phyloP scores from a whole-genome alignment of 2,797 vertebrate species.

The Chelonia mydas region DNA sequence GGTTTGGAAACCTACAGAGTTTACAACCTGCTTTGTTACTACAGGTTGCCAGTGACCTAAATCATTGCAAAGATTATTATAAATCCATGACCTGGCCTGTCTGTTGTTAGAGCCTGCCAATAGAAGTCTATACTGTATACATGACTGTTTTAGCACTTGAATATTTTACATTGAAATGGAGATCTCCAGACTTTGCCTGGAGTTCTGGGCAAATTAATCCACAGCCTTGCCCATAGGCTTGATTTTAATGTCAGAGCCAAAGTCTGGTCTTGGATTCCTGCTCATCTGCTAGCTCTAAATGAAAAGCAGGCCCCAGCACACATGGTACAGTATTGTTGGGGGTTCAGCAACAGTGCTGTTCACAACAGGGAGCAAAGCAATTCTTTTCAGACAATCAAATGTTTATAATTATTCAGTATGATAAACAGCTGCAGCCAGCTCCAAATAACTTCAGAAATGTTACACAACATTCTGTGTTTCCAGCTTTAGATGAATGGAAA shows the following conservation, averaged over 20 bases:
- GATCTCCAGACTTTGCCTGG: slow-evolving; percentile 12
- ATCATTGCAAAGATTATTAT: slow-evolving; percentile 15
- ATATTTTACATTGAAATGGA: slow-evolving; percentile 6
- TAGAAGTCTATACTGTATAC: slow-evolving; percentile 48
- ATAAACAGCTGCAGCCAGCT: not conserved
- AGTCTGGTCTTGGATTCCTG: not conserved
- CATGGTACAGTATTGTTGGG: not conserved
- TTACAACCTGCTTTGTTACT: slow-evolving; percentile 62
- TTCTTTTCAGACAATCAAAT: slow-evolving; percentile 7
- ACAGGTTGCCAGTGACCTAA: slow-evolving; percentile 53
- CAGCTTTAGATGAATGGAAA: slow-evolving; percentile 27
- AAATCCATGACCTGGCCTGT: slow-evolving; percentile 59
- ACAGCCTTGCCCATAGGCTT: slow-evolving; percentile 24
- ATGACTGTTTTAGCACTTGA: not conserved
- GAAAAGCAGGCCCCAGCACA: slow-evolving; percentile 4
- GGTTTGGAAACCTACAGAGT: slow-evolving; percentile 53
- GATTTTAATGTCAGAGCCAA: slow-evolving; percentile 6
- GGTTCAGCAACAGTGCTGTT: not conserved
- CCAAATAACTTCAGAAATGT: slow-evolving; percentile 15
- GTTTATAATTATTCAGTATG: slow-evolving; percentile 9
- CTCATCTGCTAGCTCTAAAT: slow-evolving; percentile 12
- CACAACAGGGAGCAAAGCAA: not conserved
- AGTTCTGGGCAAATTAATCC: slow-evolving; percentile 20
- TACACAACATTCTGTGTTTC: slow-evolving; percentile 17
- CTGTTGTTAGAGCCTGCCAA: not conserved